Evolutionary conservation across 1,140 invertebrate species (phyloP).

Genomic region (Nasonia longicornis): DNA sequence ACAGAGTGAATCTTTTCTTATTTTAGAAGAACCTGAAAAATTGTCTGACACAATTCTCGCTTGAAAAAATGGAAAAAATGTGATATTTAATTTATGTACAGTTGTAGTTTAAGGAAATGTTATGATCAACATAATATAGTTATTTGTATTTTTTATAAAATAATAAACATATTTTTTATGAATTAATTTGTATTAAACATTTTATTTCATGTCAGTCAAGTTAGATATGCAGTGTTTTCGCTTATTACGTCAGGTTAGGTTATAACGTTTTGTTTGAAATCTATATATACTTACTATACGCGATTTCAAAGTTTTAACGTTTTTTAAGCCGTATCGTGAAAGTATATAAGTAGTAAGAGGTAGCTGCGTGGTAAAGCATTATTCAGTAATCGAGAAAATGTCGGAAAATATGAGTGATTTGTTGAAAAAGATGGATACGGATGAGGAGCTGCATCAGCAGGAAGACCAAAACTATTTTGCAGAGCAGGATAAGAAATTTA

Average conservation of each 20-base stretch:
- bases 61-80: background rate
- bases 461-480: constrained; percentile 8
- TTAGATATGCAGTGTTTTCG: background rate
- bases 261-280: background rate
- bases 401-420: background rate
- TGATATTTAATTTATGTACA: background rate
- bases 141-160: constrained; percentile 10
- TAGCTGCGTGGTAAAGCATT: background rate
- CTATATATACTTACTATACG: background rate
- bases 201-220: background rate
- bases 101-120: background rate
- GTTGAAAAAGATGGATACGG: background rate
- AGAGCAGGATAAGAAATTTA: constrained; percentile 32
- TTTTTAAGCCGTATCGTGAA: background rate
- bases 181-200: background rate
- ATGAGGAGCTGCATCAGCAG: background rate
- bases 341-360: background rate
- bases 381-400: background rate
- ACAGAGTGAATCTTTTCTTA: constrained; percentile 1
- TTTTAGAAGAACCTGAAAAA: background rate
- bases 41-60: background rate
- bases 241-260: background rate
- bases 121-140: background rate
- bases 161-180: background rate
- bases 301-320: background rate